These are phyloP conservation scores for Reinhardtius hippoglossoides DNA, from an alignment of 2,113 vertebrate species.

Conservation along the genomic window DNA sequence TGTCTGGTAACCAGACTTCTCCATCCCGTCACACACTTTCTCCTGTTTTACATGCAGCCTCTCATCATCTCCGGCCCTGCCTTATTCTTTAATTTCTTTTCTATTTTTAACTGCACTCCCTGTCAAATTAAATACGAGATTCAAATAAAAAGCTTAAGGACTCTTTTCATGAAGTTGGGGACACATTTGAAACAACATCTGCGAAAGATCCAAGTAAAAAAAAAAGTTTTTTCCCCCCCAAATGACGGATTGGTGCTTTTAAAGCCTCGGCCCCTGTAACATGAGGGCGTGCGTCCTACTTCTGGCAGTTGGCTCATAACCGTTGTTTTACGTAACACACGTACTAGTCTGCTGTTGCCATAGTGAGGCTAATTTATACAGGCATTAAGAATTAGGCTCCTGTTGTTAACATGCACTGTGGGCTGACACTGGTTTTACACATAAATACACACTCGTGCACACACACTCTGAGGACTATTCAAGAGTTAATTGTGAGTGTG, in stretches of 20 bases:
- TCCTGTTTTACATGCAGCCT: background rate
- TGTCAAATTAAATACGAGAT: background rate
- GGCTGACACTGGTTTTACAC: constrained; percentile 38
- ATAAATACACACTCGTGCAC: background rate
- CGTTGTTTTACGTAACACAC: constrained; percentile 80
- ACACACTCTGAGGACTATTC: background rate
- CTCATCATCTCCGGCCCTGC: background rate
- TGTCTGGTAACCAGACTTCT: background rate
- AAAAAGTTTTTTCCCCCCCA: constrained; percentile 33
- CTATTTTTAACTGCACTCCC: constrained; percentile 32
- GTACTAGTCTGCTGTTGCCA: constrained; percentile 82
- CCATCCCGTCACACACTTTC: constrained; percentile 4
- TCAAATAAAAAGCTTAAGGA: constrained; percentile 14
- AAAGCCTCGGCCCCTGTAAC: constrained; percentile 40
- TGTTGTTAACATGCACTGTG: constrained; percentile 59
- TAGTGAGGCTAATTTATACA: constrained; percentile 80
- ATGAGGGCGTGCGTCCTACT: constrained; percentile 67
- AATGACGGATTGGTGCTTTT: constrained; percentile 34
- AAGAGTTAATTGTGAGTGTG: constrained; percentile 2
- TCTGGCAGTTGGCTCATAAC: constrained; percentile 69
- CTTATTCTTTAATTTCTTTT: constrained; percentile 9
- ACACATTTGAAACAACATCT: constrained; percentile 31
- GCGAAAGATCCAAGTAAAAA: constrained; percentile 31
- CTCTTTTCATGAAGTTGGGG: constrained; percentile 1
- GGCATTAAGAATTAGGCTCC: constrained; percentile 70